Base-by-base conservation (phyloP, 1,140 invertebrate genomes). In the Leptinotarsa undecemlineata region DNA sequence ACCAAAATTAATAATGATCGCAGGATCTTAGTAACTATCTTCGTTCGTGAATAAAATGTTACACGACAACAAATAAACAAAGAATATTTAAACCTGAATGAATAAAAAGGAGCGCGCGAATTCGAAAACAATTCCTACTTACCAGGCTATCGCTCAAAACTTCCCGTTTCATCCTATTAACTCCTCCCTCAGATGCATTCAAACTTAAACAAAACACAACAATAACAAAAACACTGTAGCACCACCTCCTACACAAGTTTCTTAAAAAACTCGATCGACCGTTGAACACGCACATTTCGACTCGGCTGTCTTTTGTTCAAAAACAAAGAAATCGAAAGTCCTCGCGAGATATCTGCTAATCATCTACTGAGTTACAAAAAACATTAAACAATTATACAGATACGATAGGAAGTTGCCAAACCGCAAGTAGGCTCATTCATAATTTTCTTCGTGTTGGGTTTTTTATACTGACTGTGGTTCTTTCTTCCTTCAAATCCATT, bases 251-350 rank as follows among this genome's bases (percentile, higher is more conserved):
- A 42, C 64, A 67, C 21, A 23, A 67, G 42, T 33, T 33, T 23
- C 15, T n/a, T 4, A 26, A 42, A 67, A 23, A 33, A 33, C 42
- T 42, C 26, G 13, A 67, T 23, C 11, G 64, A 23, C 23, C 64
- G 42, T 67, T 42, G 23, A 23, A 67, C 64, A 14, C 17, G 26
- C 64, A 67, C 51, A 57, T 57, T 57, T 57, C 51, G 4, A 19
- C 51, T 23, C 64, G 64, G 63, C 20, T 17, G 23, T 67, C 64
- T 42, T 67, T 67, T 67, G 64, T 67, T 67, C 64, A 67, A 67
- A 33, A 67, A 67, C 23, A 67, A 64, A 64, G 42, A 67, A 67
- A 67, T 23, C 23, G 64, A 67, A 26, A 23, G 64, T 67, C 15
- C 64, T 67, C 64, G 64, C 64, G 64, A 23, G 23, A 42, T 42